Evolutionary conservation across 1,140 invertebrate species (phyloP).

Genomic region (Metaphire vulgaris): DNA sequence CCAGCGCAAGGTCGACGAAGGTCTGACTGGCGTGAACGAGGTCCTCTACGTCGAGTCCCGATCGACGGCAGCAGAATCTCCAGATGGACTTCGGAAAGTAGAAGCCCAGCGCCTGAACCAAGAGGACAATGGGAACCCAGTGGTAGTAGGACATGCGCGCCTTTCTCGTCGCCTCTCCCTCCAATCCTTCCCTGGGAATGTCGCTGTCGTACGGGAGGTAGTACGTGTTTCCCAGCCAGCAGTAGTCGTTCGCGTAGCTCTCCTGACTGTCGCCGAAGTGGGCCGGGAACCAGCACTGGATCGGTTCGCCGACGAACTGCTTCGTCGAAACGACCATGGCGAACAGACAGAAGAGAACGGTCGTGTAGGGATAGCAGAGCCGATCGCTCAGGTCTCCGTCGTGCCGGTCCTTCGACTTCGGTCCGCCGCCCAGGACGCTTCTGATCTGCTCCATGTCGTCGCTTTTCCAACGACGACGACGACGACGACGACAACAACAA

Average conservation of each 20-base stretch:
- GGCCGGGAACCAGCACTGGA: slow-evolving; percentile 35
- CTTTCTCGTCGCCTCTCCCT: slow-evolving; percentile 48
- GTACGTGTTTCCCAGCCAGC: slow-evolving; percentile 34
- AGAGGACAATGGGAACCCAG: slow-evolving; percentile 32
- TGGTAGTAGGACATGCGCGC: slow-evolving; percentile 31
- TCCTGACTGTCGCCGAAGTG: slow-evolving; percentile 33
- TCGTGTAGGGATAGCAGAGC: slow-evolving; percentile 82
- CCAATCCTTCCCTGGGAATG: background rate
- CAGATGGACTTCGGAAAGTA: slow-evolving; percentile 57
- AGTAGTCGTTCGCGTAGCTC: slow-evolving; percentile 32
- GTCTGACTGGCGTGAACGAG: slow-evolving; percentile 14
- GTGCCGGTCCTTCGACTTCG: slow-evolving; percentile 47
- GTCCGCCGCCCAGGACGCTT: slow-evolving; percentile 15
- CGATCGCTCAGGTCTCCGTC: slow-evolving; percentile 49
- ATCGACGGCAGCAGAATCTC: slow-evolving; percentile 54
- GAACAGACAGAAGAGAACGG: slow-evolving; percentile 72
- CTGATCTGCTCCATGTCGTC: slow-evolving; percentile 25
- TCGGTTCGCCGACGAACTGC: slow-evolving; percentile 69
- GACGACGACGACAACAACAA: too few species aligned
- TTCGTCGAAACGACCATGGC: slow-evolving; percentile 81
- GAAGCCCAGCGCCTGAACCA: slow-evolving; percentile 48
- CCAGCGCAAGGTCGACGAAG: background rate
- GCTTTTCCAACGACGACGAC: too few species aligned
- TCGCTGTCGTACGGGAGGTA: slow-evolving; percentile 5
- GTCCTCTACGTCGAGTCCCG: slow-evolving; percentile 48